Conservation (phyloP, 2,113 vertebrate genomes). For the Oostethus manadensis region DNA sequence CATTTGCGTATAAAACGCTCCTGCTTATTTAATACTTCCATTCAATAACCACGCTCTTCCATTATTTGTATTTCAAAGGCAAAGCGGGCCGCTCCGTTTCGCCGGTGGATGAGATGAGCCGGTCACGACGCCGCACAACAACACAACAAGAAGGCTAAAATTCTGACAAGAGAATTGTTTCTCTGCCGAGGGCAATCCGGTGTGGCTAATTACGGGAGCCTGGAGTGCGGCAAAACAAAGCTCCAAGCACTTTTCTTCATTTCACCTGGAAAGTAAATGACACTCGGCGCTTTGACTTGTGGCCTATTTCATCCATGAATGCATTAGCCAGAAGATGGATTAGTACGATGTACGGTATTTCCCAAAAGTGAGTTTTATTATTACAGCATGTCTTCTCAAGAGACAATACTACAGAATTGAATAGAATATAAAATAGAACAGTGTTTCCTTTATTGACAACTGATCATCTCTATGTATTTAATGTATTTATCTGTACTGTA, state of each 20-base stretch:
- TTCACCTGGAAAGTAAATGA: not conserved
- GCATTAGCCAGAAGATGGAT: not conserved
- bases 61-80: slow-evolving; percentile 3
- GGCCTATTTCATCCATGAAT: slow-evolving; percentile 7
- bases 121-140: not conserved
- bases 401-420: too few species aligned
- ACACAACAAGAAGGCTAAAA: not conserved
- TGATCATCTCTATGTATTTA: too few species aligned
- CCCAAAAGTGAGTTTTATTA: too few species aligned
- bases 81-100: not conserved
- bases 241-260: not conserved
- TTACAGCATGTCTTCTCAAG: too few species aligned
- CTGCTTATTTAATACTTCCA: not conserved
- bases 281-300: not conserved
- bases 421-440: too few species aligned
- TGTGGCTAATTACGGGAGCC: too few species aligned
- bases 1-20: not conserved
- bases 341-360: too few species aligned
- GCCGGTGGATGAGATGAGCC: not conserved
- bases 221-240: too few species aligned
- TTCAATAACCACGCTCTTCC: not conserved
- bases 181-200: too few species aligned
- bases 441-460: too few species aligned
- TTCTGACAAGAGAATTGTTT: slow-evolving; percentile 1
- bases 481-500: too few species aligned